These are phyloP conservation scores for Anagrus nilaparvatae DNA, from an alignment of 1,140 invertebrate species.

Conservation along the genomic window DNA sequence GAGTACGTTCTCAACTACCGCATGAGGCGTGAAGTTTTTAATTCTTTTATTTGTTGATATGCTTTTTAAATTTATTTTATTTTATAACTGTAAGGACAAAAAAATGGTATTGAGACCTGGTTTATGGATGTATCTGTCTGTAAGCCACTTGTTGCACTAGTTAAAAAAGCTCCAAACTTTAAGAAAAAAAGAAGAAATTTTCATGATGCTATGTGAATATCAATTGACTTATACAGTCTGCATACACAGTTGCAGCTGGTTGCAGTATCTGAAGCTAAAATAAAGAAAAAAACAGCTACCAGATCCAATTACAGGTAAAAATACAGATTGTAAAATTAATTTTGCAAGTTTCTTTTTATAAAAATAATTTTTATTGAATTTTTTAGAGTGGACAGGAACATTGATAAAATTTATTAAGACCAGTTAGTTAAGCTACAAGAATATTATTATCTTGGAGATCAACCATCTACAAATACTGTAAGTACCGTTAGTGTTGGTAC, in stretches of 20 bases:
- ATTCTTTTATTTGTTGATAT: too few relatives aligned
- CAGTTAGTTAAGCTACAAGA: slow-evolving; percentile 81
- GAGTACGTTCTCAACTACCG: too few relatives aligned
- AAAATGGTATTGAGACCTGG: slow-evolving; percentile 84
- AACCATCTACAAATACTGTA: slow-evolving; percentile 18
- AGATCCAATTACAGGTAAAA: slow-evolving; percentile 79
- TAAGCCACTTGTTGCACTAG: slow-evolving; percentile 76
- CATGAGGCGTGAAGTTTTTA: too few relatives aligned
- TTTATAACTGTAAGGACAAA: slow-evolving; percentile 77
- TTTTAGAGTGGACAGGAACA: slow-evolving; percentile 85
- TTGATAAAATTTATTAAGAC: slow-evolving; percentile 84
- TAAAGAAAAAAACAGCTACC: slow-evolving; percentile 84
- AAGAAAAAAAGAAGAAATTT: slow-evolving; percentile 96
- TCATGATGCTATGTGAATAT: slow-evolving; percentile 86
- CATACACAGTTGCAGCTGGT: slow-evolving; percentile 87
- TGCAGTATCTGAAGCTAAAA: slow-evolving; percentile 91
- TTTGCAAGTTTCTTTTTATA: slow-evolving; percentile 9
- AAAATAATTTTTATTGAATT: slow-evolving; percentile 18
- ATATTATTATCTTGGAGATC: slow-evolving; percentile 54
- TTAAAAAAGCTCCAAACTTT: slow-evolving; percentile 92
- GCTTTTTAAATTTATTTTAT: too few relatives aligned
- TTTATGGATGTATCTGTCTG: slow-evolving; percentile 92
- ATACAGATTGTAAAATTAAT: not conserved
- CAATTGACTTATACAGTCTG: slow-evolving; percentile 84
- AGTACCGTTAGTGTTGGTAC: slow-evolving; percentile 18